Evolutionary conservation across 2,888 invertebrate species (phyloP).

Genomic region (Beris morrisii): DNA sequence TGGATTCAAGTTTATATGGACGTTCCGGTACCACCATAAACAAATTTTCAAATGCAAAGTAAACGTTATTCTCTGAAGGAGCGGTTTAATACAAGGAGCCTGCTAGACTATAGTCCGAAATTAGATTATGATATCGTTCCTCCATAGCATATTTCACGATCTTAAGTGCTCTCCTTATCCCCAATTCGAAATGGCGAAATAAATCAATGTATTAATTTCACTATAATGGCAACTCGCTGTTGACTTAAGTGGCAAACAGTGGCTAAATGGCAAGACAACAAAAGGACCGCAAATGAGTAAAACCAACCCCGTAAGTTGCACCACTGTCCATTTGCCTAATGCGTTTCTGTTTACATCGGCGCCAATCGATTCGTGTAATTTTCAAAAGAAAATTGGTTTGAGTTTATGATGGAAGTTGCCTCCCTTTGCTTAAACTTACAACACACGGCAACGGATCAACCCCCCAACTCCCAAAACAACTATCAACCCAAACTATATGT

Average conservation of each 20-base stretch:
- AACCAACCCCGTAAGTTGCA: slow-evolving; percentile 15
- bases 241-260: slow-evolving; percentile 15
- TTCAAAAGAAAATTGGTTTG: slow-evolving; percentile 17
- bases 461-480: not conserved
- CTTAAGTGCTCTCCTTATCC: not conserved
- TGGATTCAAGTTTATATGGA: too few relatives aligned
- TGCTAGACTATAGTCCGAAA: too few relatives aligned
- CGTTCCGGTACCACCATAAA: too few relatives aligned
- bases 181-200: not conserved
- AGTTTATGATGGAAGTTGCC: not conserved
- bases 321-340: slow-evolving; percentile 27
- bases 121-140: too few relatives aligned
- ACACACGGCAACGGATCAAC: not conserved
- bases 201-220: slow-evolving; percentile 3
- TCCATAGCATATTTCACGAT: too few relatives aligned
- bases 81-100: too few relatives aligned
- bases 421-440: not conserved
- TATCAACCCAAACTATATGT: not conserved
- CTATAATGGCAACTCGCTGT: not conserved
- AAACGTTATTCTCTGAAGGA: too few relatives aligned
- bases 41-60: too few relatives aligned
- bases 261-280: not conserved
- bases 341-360: slow-evolving; percentile 28
- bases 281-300: slow-evolving; percentile 14
- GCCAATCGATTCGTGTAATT: slow-evolving; percentile 24